Evolutionary conservation across 2,888 invertebrate species (phyloP).

Genomic region (Epistrophe eligans): DNA sequence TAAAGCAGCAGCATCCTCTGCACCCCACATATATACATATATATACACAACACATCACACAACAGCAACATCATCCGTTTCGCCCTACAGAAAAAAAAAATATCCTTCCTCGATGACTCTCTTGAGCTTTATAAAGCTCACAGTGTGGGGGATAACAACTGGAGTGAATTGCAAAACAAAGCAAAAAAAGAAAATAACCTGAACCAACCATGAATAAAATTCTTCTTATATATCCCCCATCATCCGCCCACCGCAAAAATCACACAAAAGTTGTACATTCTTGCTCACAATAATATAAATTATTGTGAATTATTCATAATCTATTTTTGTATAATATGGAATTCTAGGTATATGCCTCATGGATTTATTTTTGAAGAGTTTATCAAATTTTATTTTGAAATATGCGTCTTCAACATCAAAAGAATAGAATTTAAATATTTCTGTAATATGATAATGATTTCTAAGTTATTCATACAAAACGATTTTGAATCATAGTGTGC

Average conservation of each 20-base stretch:
- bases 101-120: constrained; percentile 70
- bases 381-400: not conserved
- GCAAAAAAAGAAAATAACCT: constrained; percentile 37
- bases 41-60: constrained; percentile 48
- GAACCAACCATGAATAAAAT: constrained; percentile 67
- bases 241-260: constrained; percentile 62
- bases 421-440: not conserved
- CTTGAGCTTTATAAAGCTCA: constrained; percentile 74
- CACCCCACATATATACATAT: constrained; percentile 7
- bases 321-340: not conserved
- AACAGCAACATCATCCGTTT: constrained; percentile 63
- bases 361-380: not conserved
- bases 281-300: constrained; percentile 9
- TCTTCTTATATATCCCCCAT: constrained; percentile 62
- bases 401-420: not conserved
- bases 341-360: not conserved
- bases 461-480: not conserved
- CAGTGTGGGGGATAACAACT: constrained; percentile 45
- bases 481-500: no score
- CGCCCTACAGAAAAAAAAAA: constrained; percentile 37
- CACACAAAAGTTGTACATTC: constrained; percentile 31
- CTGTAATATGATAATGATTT: not conserved
- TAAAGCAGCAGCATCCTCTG: constrained; percentile 52
- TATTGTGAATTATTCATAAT: constrained; percentile 32
- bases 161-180: constrained; percentile 23